Base-by-base conservation (phyloP, 2,888 invertebrate species). In the Pinctada fucata region DNA sequence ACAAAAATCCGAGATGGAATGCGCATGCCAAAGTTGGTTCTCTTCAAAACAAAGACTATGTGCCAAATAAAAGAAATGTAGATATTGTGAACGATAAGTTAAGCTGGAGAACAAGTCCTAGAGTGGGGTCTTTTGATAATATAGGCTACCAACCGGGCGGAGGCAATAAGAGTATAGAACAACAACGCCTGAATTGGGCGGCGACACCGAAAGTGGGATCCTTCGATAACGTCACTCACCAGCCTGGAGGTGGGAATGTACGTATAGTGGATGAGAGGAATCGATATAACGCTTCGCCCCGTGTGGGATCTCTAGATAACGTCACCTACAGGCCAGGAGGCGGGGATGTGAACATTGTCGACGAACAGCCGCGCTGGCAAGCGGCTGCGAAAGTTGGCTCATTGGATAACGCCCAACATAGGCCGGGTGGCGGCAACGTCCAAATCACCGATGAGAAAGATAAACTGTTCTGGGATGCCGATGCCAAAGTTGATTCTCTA, bases 401-500 rank as follows among this genome's bases (percentile, higher is more conserved):
- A 1, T 77, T 89, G 13, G 86, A 86, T 5, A 88, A 88, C 78
- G 85, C 83, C 10, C 75, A 83, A 49, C 85, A 88, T 73, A 84
- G 79, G 5, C 87, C 90, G 3, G 76, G 86, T 66, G 86, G 85
- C 31, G 87, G 88, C 13, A 83, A 84, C 13, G 80, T 82, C 49
- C 65, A 76, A 47, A 84, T 84, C 16, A 51, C 80, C 3, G 74
- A 82, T 49, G 83, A 83, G 49, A 78, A 78, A 58, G 81, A 83
- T 51, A 85, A 86, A 70, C 51, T 83, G 6, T 76, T 81, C 16
- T 89, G 89, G 87, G 88, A 84, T 49, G 97, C 96, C 5, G 96
- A 97, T 93, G 96, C 97, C n/a, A 97, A 97, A 94, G 95, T 98
- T 86, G 97, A 97, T 66, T 98, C 98, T 6, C 94, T 98, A 91